phyloP scores from a whole-genome alignment of 1,140 invertebrate species.

The Sitodiplosis mosellana region DNA sequence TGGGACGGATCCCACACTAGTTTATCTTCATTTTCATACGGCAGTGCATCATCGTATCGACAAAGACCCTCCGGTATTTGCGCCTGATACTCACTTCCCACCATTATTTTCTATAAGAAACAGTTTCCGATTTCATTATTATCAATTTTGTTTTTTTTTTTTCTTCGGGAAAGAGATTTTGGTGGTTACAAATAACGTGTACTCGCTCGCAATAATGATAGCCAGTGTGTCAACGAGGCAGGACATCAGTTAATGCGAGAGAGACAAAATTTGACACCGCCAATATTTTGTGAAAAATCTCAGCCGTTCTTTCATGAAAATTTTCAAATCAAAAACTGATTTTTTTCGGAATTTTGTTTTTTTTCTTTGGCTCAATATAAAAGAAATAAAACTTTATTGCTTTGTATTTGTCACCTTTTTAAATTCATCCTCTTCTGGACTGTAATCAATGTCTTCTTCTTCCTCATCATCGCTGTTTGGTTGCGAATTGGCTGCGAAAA shows the following conservation, averaged over 20 bases:
- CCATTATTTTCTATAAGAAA: constrained; percentile 64
- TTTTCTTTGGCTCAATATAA: constrained; percentile 7
- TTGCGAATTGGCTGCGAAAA: constrained; percentile 29
- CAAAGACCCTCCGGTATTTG: constrained; percentile 78
- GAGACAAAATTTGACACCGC: no score
- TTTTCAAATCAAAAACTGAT: no score
- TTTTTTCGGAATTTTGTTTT: no score
- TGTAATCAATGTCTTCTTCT: constrained; percentile 56
- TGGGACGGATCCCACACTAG: constrained; percentile 78
- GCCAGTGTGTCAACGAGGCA: no score
- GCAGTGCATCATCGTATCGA: constrained; percentile 78
- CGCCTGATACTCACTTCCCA: constrained; percentile 86
- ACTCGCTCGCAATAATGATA: no score
- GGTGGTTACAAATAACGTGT: no score
- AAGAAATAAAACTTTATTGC: constrained; percentile 1
- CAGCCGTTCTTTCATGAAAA: no score
- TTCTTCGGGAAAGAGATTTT: neutral
- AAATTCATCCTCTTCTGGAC: constrained; percentile 57
- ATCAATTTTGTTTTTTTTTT: no score
- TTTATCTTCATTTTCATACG: constrained; percentile 94
- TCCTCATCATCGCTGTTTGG: constrained; percentile 46
- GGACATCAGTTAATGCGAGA: no score
- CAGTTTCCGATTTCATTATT: no score
- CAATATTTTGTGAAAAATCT: no score
- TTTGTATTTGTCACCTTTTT: constrained; percentile 30